Conservation (phyloP, 2,797 vertebrate species). For the Spea hammondii region DNA sequence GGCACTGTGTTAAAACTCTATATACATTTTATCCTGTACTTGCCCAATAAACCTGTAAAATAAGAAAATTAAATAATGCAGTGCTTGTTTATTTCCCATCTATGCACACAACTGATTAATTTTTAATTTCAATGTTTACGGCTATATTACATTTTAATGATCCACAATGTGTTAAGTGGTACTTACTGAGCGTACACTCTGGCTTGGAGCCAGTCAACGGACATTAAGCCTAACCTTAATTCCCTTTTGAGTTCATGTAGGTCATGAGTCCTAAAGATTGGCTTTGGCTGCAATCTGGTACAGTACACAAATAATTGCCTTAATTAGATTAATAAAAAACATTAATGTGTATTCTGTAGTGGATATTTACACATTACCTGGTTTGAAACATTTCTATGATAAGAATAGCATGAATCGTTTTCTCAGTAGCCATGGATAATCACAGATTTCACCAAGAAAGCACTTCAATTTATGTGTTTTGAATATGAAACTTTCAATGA, state of each 20-base stretch:
- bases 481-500: slow-evolving; percentile 3
- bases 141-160: slow-evolving; percentile 12
- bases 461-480: neutral
- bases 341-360: slow-evolving; percentile 30
- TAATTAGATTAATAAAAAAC: slow-evolving; percentile 37
- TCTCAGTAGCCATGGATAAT: neutral
- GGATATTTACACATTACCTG: too few species aligned
- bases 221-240: slow-evolving; percentile 33
- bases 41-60: neutral
- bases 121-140: neutral
- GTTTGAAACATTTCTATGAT: too few species aligned
- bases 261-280: slow-evolving; percentile 20
- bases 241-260: slow-evolving; percentile 10
- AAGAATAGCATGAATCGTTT: neutral
- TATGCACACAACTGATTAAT: neutral
- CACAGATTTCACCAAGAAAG: neutral
- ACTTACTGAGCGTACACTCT: neutral
- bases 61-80: neutral
- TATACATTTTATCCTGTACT: neutral
- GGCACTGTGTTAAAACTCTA: neutral
- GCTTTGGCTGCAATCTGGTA: slow-evolving; percentile 32
- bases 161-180: neutral
- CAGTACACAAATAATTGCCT: slow-evolving; percentile 28
- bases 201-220: slow-evolving; percentile 12
- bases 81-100: neutral